Percentiles rank a stretch among this genome's conserved stretches.
These are phyloP conservation scores for Cylloceria caligata DNA, from an alignment of 2,888 invertebrate genomes.

Conservation along the genomic window DNA sequence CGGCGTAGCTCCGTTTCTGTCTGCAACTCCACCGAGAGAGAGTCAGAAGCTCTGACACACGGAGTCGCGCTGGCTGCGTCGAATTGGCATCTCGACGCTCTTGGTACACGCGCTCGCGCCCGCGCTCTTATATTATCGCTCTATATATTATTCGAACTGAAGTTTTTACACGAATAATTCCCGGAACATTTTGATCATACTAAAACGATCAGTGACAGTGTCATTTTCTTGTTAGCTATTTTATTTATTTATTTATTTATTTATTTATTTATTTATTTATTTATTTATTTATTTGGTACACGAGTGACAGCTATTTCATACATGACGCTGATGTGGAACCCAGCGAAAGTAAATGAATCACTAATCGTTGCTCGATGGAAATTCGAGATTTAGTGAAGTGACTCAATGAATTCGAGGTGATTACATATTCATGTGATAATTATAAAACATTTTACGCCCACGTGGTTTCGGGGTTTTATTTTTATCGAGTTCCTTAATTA, in stretches of 20 bases:
- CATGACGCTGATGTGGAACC: neutral
- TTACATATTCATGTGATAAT: conserved; percentile 23
- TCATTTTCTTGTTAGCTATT: neutral
- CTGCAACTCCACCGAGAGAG: conserved; percentile 78
- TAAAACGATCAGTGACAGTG: conserved; percentile 42
- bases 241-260: neutral
- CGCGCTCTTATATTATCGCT: conserved; percentile 44
- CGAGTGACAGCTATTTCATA: conserved; percentile 2
- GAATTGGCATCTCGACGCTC: conserved; percentile 71
- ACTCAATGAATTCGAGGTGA: conserved; percentile 46
- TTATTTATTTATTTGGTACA: conserved; percentile 11
- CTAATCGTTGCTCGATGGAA: conserved; percentile 38
- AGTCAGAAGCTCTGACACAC: conserved; percentile 81
- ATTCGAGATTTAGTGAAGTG: conserved; percentile 47
- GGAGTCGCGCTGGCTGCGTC: conserved; percentile 75
- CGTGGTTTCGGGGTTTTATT: conserved; percentile 17
- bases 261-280: neutral
- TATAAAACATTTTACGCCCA: conserved; percentile 10
- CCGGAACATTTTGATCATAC: conserved; percentile 30
- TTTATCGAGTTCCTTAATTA: neutral
- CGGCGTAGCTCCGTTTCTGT: conserved; percentile 83
- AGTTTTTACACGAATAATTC: conserved; percentile 27
- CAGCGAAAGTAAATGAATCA: neutral
- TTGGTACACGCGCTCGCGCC: conserved; percentile 58
- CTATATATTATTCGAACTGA: conserved; percentile 32